Base-by-base conservation (phyloP, 2,113 vertebrate species). In the Xenopus tropicalis region DNA sequence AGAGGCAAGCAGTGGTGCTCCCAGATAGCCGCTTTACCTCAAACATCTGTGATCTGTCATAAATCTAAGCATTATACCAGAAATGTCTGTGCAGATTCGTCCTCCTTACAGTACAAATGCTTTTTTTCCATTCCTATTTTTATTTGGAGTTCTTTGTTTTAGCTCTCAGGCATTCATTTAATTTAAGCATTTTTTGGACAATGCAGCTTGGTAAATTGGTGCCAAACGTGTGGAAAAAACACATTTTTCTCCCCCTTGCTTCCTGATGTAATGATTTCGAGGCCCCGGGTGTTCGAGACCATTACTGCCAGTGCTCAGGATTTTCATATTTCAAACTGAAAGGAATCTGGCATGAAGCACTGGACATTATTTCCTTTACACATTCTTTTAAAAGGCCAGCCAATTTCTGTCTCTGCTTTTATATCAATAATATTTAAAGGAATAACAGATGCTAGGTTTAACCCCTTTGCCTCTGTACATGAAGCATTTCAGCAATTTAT, bases 291-390 rank as follows among this genome's bases (percentile, higher is more conserved):
- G 66, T 72, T 79, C 56, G 65, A 78, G 73, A 44, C 25, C 12
- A 69, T 59, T 78, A 22, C 10, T 79, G 77, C 11, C 61, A 71
- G 80, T 66, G 51, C 11, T 74, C 78, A 57, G 79, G 79, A 74
- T 71, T 77, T 70, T 69, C 79, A 64, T 74, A 69, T 74, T 76
- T 76, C 73, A 76, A 62, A 79, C 77, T 61, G 71, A 79, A 43
- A 72, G 80, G 78, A 78, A 79, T 17, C 52, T 79, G 46, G 57
- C 66, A 78, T 23, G 66, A 42, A 37, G 9, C 13, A 48, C 0
- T 9, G 57, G 69, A 56, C 12, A 69, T 61, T 69, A 72, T 71
- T 66, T 42, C 29, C 61, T 37, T 23, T 43, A 19, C 29, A 69
- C 20, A 77, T 0, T 69, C 59, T 51, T 80, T 61, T 46, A 67